Percentiles rank a stretch among this genome's conserved stretches.
Evolutionary conservation across 1,140 invertebrate genomes (phyloP).

Genomic region (Monochamus saltuarius): DNA sequence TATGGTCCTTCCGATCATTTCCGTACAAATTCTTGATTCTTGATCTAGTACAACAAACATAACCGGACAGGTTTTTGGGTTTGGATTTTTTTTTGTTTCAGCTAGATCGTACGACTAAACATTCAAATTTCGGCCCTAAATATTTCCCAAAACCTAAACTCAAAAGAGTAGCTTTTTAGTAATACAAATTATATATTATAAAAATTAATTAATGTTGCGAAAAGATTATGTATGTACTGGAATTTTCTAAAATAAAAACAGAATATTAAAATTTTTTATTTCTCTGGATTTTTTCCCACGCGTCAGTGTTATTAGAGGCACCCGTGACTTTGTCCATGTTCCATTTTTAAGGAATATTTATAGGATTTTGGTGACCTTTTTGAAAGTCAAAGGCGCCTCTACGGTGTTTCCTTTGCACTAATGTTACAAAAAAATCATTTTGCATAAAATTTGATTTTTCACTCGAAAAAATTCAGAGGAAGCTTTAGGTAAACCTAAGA

Average conservation of each 20-base stretch:
- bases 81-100: slow-evolving; percentile 20
- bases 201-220: slow-evolving; percentile 40
- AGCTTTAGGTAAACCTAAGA: slow-evolving; percentile 26
- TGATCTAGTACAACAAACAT: slow-evolving; percentile 30
- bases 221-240: slow-evolving; percentile 35
- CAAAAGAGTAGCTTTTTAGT: slow-evolving; percentile 42
- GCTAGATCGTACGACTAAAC: slow-evolving; percentile 29
- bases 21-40: slow-evolving; percentile 24
- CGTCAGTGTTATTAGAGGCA: not conserved
- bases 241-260: slow-evolving; percentile 27
- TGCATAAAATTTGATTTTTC: not conserved
- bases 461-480: slow-evolving; percentile 20
- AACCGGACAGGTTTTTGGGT: slow-evolving; percentile 2
- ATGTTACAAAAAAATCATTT: no score
- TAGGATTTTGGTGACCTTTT: slow-evolving; percentile 4
- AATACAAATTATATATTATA: slow-evolving; percentile 38
- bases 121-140: slow-evolving; percentile 28
- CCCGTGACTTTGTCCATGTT: not conserved
- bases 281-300: not conserved
- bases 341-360: slow-evolving; percentile 11
- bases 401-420: slow-evolving; percentile 3
- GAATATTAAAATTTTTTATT: not conserved
- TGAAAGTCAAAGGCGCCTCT: slow-evolving; percentile 2
- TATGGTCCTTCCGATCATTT: slow-evolving; percentile 20
- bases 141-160: slow-evolving; percentile 25